A percentile compares a stretch with the other conserved stretches of the same genome.
Conservation (phyloP, 1,140 invertebrate species). For the Lordiphosa mommai region DNA sequence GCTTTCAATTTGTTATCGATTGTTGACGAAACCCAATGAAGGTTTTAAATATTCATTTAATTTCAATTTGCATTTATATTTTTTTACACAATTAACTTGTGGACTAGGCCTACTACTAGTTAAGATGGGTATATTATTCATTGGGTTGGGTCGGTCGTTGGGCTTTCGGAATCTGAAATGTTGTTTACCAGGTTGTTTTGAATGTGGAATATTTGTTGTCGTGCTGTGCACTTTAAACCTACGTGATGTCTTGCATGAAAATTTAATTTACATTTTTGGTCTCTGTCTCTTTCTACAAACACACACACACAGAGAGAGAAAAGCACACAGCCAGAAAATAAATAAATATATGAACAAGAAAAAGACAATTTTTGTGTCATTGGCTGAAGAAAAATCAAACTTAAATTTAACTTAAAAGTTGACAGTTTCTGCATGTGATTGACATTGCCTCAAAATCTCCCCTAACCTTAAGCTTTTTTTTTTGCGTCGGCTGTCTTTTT, state of each 20-base stretch:
- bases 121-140: constrained; percentile 3
- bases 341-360: constrained; percentile 30
- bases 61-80: constrained; percentile 7
- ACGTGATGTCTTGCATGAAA: constrained; percentile 18
- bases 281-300: no score
- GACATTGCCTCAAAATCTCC: background rate
- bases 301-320: background rate
- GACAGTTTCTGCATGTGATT: constrained; percentile 1
- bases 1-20: constrained; percentile 4
- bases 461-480: background rate
- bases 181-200: no score
- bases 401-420: background rate
- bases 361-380: background rate
- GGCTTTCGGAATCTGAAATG: constrained; percentile 7
- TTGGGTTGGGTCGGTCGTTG: constrained; percentile 4
- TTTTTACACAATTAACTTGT: constrained; percentile 8
- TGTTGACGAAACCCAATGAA: background rate
- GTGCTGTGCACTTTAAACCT: constrained; percentile 7
- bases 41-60: constrained; percentile 7
- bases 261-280: constrained; percentile 9
- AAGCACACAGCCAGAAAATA: no score
- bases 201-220: background rate
- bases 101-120: background rate
- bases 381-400: background rate
- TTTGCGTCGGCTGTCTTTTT: constrained; percentile 4